Conservation (phyloP, 2,797 vertebrate species). For the Hozukius guyotensis region DNA sequence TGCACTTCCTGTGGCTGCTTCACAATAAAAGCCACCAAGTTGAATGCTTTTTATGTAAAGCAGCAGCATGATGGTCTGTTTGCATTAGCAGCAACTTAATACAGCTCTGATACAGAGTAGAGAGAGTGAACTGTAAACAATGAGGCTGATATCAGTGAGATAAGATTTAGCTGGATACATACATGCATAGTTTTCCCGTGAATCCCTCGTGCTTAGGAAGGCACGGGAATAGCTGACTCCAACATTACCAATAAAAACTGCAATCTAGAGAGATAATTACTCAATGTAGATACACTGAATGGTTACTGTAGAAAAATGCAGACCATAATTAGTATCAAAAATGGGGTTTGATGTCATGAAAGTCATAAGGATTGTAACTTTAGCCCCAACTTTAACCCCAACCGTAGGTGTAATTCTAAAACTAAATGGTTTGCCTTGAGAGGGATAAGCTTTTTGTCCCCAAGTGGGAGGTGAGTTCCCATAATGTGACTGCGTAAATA, state of each 20-base stretch:
- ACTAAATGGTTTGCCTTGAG: neutral
- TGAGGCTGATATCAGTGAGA: neutral
- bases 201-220: no score
- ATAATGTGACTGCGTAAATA: neutral
- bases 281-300: neutral
- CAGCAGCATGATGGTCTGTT: neutral
- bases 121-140: neutral
- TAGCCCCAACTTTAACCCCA: neutral
- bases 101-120: no score
- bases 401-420: neutral
- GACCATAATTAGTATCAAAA: neutral
- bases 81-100: neutral
- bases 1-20: neutral
- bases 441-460: neutral
- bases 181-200: no score
- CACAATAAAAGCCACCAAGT: no score
- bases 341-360: neutral
- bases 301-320: neutral
- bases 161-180: neutral
- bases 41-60: neutral
- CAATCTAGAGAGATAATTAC: neutral
- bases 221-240: no score
- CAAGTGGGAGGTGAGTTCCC: neutral
- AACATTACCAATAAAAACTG: neutral
- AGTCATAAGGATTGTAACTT: neutral